Conservation (phyloP, 2,113 vertebrate genomes). For the Podarcis cretensis region DNA sequence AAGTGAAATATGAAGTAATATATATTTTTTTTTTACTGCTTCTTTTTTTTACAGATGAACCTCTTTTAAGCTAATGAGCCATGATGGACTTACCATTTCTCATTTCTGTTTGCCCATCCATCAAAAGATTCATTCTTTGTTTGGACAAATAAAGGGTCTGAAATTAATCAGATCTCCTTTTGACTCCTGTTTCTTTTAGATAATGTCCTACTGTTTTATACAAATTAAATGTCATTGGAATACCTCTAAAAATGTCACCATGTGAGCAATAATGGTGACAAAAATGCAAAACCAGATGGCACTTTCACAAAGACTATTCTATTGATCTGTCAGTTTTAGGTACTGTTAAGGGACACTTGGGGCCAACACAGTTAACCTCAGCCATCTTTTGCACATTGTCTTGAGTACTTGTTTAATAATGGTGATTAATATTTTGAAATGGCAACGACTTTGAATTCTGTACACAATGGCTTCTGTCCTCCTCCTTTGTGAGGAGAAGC, state of each 20-base stretch:
- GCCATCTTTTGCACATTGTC: background rate
- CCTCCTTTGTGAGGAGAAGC: background rate
- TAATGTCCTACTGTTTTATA: background rate
- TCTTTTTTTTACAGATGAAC: background rate
- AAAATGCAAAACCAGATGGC: constrained; percentile 17
- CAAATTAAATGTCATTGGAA: constrained; percentile 1
- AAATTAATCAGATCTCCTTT: constrained; percentile 19
- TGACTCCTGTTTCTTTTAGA: background rate
- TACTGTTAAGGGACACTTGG: background rate
- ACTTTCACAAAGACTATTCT: constrained; percentile 17
- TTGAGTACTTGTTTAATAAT: background rate
- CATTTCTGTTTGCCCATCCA: background rate
- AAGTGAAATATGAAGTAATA: background rate
- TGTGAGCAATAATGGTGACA: background rate
- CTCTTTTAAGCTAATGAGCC: constrained; percentile 24
- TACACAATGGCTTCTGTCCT: background rate
- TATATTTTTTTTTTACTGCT: background rate
- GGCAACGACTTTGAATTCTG: background rate
- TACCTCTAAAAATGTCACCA: constrained; percentile 16
- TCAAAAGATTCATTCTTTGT: constrained; percentile 24
- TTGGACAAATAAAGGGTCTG: constrained; percentile 3
- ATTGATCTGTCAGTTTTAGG: background rate
- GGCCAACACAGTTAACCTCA: background rate
- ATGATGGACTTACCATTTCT: background rate
- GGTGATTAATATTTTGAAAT: constrained; percentile 4